These are phyloP conservation scores for Salvelinus sp. DNA, from an alignment of 2,113 vertebrate genomes.

Conservation along the genomic window DNA sequence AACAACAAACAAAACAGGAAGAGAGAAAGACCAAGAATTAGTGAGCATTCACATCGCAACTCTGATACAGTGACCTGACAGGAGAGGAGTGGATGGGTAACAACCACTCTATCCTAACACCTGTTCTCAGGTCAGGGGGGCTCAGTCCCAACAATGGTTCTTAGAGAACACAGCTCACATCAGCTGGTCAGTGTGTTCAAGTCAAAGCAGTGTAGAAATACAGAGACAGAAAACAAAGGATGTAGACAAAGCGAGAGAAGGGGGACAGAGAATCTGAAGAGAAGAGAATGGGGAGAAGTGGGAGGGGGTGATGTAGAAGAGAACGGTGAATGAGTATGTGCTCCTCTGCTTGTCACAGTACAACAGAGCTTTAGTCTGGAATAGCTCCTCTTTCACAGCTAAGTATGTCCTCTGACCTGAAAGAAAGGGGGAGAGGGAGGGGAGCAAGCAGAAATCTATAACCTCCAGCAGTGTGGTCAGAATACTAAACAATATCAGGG, in stretches of 20 bases:
- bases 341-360: background rate
- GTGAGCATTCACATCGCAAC: conserved; percentile 80
- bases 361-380: background rate
- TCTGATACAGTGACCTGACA: conserved; percentile 73
- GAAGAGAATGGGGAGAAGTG: background rate
- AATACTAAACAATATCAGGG: background rate
- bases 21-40: conserved; percentile 97
- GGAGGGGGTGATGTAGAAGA: background rate
- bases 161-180: background rate
- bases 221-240: no score
- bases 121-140: background rate
- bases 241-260: no score
- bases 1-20: conserved; percentile 74
- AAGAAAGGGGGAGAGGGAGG: background rate
- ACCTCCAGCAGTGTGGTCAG: background rate
- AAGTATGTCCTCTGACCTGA: background rate
- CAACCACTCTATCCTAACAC: background rate
- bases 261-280: background rate
- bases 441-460: background rate
- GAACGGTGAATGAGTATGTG: background rate
- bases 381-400: background rate
- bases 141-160: background rate
- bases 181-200: background rate
- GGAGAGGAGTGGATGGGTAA: conserved; percentile 52
- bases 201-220: background rate